Percentiles rank a stretch among this genome's conserved stretches.
These are phyloP conservation scores for Emydoidea blandingii DNA, from an alignment of 2,797 vertebrate genomes.

Conservation along the genomic window DNA sequence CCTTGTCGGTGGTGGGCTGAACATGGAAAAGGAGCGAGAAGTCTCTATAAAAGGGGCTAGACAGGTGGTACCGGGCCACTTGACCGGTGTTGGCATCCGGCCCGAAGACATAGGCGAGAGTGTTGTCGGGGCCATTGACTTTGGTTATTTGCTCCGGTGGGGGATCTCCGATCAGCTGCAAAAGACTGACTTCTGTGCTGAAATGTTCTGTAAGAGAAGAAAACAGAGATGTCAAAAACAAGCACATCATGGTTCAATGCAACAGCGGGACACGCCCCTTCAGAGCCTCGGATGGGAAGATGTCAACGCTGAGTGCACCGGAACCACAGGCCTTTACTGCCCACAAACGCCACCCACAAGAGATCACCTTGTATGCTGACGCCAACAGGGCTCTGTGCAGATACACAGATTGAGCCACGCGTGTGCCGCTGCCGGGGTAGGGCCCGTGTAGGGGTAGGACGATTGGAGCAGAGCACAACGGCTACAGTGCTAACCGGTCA, in stretches of 20 bases:
- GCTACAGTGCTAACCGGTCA: neutral
- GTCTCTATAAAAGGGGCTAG: slow-evolving; percentile 89
- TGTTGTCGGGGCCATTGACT: slow-evolving; percentile 84
- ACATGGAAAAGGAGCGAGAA: slow-evolving; percentile 92
- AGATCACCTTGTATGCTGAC: neutral
- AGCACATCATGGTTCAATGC: neutral
- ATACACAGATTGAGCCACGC: neutral
- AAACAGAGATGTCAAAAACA: slow-evolving; percentile 6
- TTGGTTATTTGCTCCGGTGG: slow-evolving; percentile 84
- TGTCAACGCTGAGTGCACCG: neutral
- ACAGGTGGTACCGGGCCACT: slow-evolving; percentile 88
- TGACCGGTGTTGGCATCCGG: slow-evolving; percentile 86
- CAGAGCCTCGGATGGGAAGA: neutral
- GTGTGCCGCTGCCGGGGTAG: no score
- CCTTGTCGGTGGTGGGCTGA: slow-evolving; percentile 82
- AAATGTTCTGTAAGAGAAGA: slow-evolving; percentile 67
- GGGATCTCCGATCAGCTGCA: slow-evolving; percentile 92
- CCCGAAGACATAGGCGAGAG: slow-evolving; percentile 86
- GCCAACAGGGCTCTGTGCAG: neutral
- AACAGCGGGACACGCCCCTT: neutral
- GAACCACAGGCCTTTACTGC: neutral
- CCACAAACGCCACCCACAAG: neutral
- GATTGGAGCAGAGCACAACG: neutral
- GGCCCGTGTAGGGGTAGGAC: no score
- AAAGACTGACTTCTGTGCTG: slow-evolving; percentile 84